Conservation (phyloP, 92 coral and sea anemone species). For the Galaxea fascicularis region DNA sequence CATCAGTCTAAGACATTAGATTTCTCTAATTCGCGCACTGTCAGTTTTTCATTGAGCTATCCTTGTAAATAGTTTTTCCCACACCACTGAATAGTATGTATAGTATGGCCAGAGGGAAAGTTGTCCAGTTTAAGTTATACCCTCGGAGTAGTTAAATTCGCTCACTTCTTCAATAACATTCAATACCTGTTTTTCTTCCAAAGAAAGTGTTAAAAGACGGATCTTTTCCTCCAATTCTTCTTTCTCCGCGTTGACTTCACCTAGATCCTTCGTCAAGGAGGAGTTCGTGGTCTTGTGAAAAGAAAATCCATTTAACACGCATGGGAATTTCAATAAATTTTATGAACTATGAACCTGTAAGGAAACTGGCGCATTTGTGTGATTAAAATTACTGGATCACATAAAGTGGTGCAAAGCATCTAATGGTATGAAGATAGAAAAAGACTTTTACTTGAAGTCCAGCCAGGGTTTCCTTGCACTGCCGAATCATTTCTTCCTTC, state of each 20-base stretch:
- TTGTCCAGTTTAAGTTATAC: too few relatives aligned
- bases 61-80: not conserved
- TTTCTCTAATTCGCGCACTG: too few relatives aligned
- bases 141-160: too few relatives aligned
- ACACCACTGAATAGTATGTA: not conserved
- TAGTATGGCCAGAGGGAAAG: too few relatives aligned
- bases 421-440: not conserved
- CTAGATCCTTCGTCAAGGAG: slow-evolving; percentile 45
- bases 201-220: slow-evolving; percentile 27
- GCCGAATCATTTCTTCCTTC: slow-evolving; percentile 34
- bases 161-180: not conserved
- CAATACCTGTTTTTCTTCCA: slow-evolving; percentile 66
- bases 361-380: not conserved
- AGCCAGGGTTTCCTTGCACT: slow-evolving; percentile 26
- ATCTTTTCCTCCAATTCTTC: slow-evolving; percentile 60
- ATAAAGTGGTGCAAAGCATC: not conserved
- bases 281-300: slow-evolving; percentile 53
- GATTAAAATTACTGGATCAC: too few relatives aligned
- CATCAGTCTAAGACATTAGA: too few relatives aligned
- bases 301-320: not conserved
- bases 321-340: not conserved
- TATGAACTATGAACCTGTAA: not conserved
- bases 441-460: slow-evolving; percentile 18
- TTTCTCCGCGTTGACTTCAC: slow-evolving; percentile 49
- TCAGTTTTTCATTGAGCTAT: too few relatives aligned